A percentile compares a stretch with the other conserved stretches of the same genome.
These are phyloP conservation scores for Oryctolagus cuniculus DNA, from an alignment of 2,113 vertebrate genomes.

Conservation along the genomic window mOryCun1.1 NC_091440.1:103615001-103615500, in stretches of 20 bases:
- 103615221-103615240: slow-evolving; percentile 3
- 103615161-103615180: background rate
- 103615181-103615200: background rate
- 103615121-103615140: background rate
- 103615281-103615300: slow-evolving; percentile 74
- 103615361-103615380: slow-evolving; percentile 27
- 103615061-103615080: background rate
- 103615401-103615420: slow-evolving; percentile 76
- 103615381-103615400: slow-evolving; percentile 68
- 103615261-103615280: slow-evolving; percentile 64
- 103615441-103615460: slow-evolving; percentile 71
- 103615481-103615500: background rate
- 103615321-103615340: slow-evolving; percentile 73
- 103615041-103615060: too few species aligned
- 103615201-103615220: background rate
- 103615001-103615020: background rate
- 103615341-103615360: slow-evolving; percentile 82
- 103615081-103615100: background rate
- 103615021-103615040: background rate
- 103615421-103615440: slow-evolving; percentile 78
- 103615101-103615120: background rate
- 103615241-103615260: slow-evolving; percentile 55
- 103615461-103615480: slow-evolving; percentile 65
- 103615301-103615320: slow-evolving; percentile 78
- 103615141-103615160: background rate